Percentiles rank a stretch among this genome's conserved stretches.
These are phyloP conservation scores for Neoniphon sammara DNA, from an alignment of 2,797 vertebrate species.

Conservation along the genomic window DNA sequence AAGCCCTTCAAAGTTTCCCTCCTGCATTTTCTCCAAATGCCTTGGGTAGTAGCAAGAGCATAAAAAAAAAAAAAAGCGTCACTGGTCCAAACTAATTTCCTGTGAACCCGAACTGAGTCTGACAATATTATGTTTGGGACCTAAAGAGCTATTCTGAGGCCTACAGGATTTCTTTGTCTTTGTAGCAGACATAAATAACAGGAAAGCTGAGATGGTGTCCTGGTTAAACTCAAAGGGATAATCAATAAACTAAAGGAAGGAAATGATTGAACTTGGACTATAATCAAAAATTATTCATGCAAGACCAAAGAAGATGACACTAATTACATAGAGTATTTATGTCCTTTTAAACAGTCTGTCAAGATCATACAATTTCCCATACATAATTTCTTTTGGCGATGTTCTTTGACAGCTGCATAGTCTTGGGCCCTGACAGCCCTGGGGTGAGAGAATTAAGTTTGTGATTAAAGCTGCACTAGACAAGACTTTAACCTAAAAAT, in stretches of 20 bases:
- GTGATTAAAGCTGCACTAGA: not conserved
- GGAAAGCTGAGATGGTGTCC: conserved; percentile 35
- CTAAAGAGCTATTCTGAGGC: conserved; percentile 36
- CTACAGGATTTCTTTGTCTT: conserved; percentile 45
- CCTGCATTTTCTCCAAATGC: conserved; percentile 43
- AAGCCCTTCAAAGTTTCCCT: conserved; percentile 61
- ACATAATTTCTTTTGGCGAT: not conserved
- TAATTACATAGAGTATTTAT: conserved; percentile 27
- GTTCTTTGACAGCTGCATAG: conserved; percentile 12
- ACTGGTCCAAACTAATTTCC: conserved; percentile 63
- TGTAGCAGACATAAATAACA: conserved; percentile 10
- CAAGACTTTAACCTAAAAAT: not conserved
- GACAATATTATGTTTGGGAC: conserved; percentile 68
- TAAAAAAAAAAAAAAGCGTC: conserved; percentile 48
- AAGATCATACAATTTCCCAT: too few relatives aligned
- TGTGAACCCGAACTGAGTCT: conserved; percentile 50
- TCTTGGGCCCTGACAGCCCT: not conserved
- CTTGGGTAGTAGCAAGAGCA: conserved; percentile 49
- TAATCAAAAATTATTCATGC: conserved; percentile 20
- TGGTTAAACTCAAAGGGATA: conserved; percentile 22
- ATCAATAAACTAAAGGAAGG: conserved; percentile 20
- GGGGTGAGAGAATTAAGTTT: not conserved
- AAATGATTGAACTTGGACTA: conserved; percentile 18
- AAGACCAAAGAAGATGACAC: conserved; percentile 3
- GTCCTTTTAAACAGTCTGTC: conserved; percentile 7